phyloP scores from a whole-genome alignment of 2,113 vertebrate genomes.

The Empidonax traillii region DNA sequence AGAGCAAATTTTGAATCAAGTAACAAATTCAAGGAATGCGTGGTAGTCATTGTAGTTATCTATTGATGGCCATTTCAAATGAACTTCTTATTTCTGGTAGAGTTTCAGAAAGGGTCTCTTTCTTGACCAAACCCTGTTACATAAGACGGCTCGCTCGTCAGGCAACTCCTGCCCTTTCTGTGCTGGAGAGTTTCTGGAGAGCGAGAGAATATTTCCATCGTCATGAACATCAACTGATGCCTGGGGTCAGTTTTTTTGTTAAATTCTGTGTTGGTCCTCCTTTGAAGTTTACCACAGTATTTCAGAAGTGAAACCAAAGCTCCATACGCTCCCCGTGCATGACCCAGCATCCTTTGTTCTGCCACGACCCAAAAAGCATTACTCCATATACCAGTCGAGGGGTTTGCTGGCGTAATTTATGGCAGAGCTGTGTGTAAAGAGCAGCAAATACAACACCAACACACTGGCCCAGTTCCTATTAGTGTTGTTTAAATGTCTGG shows the following conservation, averaged over 20 bases:
- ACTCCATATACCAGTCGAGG: background rate
- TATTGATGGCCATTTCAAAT: background rate
- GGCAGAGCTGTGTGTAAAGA: background rate
- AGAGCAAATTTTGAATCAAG: background rate
- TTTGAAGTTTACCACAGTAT: conserved; percentile 56
- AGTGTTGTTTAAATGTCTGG: background rate
- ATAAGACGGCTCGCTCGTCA: accelerated
- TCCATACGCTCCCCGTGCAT: background rate
- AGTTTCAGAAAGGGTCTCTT: background rate
- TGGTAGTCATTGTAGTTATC: background rate
- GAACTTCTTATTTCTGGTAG: background rate
- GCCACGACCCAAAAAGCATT: background rate
- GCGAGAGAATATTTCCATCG: background rate
- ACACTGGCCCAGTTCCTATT: background rate
- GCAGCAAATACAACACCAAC: background rate
- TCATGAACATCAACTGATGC: conserved; percentile 10
- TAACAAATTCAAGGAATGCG: background rate
- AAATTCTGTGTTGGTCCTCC: background rate
- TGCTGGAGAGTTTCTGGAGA: conserved; percentile 27
- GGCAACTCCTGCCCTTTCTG: background rate
- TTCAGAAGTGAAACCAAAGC: conserved; percentile 61
- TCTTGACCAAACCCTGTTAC: background rate
- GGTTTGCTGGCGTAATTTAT: background rate
- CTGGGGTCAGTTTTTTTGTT: conserved; percentile 43
- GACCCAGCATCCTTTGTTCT: conserved; percentile 5